Base-by-base conservation (phyloP, 2,797 vertebrate species). In the Corythornis leucogaster region DNA sequence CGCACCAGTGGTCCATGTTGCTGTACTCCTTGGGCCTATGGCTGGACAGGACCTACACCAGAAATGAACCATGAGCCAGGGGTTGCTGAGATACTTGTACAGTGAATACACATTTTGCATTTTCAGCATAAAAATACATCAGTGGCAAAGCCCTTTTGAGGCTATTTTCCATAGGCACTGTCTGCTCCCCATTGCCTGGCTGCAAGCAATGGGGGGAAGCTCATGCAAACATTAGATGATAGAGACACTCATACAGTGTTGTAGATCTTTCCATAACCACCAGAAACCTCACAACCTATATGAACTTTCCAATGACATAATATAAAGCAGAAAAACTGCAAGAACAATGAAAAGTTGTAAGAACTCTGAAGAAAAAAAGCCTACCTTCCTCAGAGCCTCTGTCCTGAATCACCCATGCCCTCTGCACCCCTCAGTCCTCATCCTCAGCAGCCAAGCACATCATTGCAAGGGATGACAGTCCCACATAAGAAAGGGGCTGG, bases 281-380 rank as follows among this genome's bases (percentile, higher is more conserved):
- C 6, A 61, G 22, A 80, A 70, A 43, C 2, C 3, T 2, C 2
- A 2, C 0, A 43, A 50, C 15, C 20, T 55, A 35, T 1, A 78
- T 33, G 12, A 85, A 51, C 28, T 78, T 80, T 68, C 26, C 50
- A 58, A 2, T 18, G 33, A 16, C 42, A 68, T 61, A 61, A 84
- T 70, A 80, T 26, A 45, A 80, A 70, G 57, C 25, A 30, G 19
- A 14, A 69, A 78, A 82, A 25, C 21, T 3, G 6, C 50, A 66
- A 55, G 3, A 92, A 14, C 31, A 79, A 71, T 14, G 43, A 73
- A 43, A 74, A 66, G 12, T 9, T 43, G 16, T 15, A 66, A 69
- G 66, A 64, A 17, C 54, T 84, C 62, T 35, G 40, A 55, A 62
- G 48, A 11, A 33, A 71, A 51, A 82, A 66, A 33, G 3, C 14